Evolutionary conservation across 2,888 invertebrate species (phyloP).

Genomic region (Geotrupes spiniger): DNA sequence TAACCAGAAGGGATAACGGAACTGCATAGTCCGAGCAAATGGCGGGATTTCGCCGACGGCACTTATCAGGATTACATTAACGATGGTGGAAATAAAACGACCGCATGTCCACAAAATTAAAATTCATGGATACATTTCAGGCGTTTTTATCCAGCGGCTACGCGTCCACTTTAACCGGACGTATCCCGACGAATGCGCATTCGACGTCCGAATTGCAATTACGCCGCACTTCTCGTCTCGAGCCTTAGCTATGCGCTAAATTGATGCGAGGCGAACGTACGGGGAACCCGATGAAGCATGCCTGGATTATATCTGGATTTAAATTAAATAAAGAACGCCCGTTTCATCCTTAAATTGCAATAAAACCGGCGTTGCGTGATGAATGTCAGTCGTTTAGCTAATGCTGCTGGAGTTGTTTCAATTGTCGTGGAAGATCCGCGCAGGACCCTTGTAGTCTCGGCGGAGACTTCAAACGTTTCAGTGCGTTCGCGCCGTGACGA

Average conservation of each 20-base stretch:
- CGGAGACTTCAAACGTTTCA: no score
- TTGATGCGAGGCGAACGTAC: background rate
- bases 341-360: conserved; percentile 36
- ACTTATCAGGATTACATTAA: conserved; percentile 15
- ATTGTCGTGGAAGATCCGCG: conserved; percentile 37
- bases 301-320: conserved; percentile 8
- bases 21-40: conserved; percentile 7
- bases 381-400: conserved; percentile 39
- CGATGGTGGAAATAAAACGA: conserved; percentile 12
- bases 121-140: conserved; percentile 10
- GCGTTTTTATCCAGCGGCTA: background rate
- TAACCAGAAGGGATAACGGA: background rate
- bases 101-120: conserved; percentile 10
- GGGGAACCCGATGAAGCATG: conserved; percentile 4
- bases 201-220: no score
- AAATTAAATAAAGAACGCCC: conserved; percentile 37
- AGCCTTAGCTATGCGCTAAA: background rate
- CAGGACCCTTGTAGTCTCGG: no score
- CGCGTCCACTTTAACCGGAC: no score
- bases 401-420: conserved; percentile 40
- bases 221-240: no score
- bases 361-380: conserved; percentile 36
- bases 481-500: no score
- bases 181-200: no score
- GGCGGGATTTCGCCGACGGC: conserved; percentile 8